Percentiles rank a stretch among this genome's conserved stretches.
Evolutionary conservation across 2,113 vertebrate genomes (phyloP).

Genomic region (Callionymus lyra): DNA sequence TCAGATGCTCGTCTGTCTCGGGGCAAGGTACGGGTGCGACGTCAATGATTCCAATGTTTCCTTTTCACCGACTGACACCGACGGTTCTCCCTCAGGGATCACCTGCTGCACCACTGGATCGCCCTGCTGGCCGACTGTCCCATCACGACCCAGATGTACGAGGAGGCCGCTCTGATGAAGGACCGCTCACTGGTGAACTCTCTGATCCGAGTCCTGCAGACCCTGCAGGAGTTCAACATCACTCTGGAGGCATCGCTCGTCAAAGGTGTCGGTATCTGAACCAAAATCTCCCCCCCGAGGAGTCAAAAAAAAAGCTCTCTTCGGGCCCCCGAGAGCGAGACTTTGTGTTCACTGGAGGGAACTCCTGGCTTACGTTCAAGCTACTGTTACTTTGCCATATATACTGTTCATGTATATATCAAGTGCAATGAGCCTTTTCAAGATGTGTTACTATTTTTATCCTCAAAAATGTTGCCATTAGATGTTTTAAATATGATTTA

Average conservation of each 20-base stretch:
- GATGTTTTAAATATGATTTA: slow-evolving; percentile 60
- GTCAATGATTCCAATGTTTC: neutral
- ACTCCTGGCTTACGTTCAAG: slow-evolving; percentile 89
- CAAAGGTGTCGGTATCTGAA: slow-evolving; percentile 91
- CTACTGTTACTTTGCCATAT: slow-evolving; percentile 82
- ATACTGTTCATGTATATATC: slow-evolving; percentile 24
- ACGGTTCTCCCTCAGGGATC: slow-evolving; percentile 72
- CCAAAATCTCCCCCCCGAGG: slow-evolving; percentile 15
- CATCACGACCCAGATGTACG: slow-evolving; percentile 95
- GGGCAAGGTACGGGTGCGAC: slow-evolving; percentile 77
- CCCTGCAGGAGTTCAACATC: slow-evolving; percentile 97
- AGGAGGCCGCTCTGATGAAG: slow-evolving; percentile 88
- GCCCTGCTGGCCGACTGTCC: slow-evolving; percentile 93
- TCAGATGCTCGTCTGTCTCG: slow-evolving; percentile 96
- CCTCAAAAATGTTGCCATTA: slow-evolving; percentile 56
- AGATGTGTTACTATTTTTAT: slow-evolving; percentile 67
- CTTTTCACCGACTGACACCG: neutral
- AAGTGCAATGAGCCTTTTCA: slow-evolving; percentile 79
- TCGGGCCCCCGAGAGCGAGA: slow-evolving; percentile 48
- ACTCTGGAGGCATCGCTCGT: slow-evolving; percentile 92
- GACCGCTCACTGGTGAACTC: slow-evolving; percentile 94
- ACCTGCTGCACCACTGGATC: slow-evolving; percentile 95
- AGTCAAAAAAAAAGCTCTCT: slow-evolving; percentile 34
- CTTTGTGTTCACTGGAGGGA: slow-evolving; percentile 59
- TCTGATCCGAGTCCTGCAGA: slow-evolving; percentile 93